Evolutionary conservation across 1,140 invertebrate genomes (phyloP).

Genomic region (Saccostrea glomerata): DNA sequence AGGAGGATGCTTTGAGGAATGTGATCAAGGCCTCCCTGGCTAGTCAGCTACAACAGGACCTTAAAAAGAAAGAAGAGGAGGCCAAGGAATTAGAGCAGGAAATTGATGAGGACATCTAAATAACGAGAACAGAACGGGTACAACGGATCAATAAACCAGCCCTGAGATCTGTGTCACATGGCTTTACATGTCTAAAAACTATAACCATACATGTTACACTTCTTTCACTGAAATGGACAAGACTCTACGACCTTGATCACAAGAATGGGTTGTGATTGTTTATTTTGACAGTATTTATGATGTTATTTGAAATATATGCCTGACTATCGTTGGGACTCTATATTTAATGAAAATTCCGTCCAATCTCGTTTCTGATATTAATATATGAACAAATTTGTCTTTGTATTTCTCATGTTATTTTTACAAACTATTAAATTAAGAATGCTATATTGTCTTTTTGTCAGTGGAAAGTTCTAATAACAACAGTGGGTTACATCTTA

Average conservation of each 20-base stretch:
- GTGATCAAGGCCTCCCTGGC: slow-evolving; percentile 74
- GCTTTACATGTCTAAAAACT: neutral
- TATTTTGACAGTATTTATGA: too few relatives aligned
- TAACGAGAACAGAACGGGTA: neutral
- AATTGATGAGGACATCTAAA: slow-evolving; percentile 21
- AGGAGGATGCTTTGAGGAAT: slow-evolving; percentile 66
- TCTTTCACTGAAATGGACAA: neutral
- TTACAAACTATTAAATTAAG: neutral
- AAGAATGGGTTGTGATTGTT: too few relatives aligned
- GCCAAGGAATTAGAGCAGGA: slow-evolving; percentile 28
- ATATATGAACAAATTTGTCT: neutral
- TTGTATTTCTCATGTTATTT: slow-evolving; percentile 4
- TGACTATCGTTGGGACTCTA: neutral
- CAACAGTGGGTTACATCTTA: too few relatives aligned
- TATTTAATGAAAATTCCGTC: neutral
- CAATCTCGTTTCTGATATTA: neutral
- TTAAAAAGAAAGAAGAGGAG: slow-evolving; percentile 19
- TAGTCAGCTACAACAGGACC: slow-evolving; percentile 69
- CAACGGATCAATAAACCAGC: neutral
- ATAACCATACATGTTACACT: neutral
- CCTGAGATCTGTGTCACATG: neutral
- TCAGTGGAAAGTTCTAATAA: too few relatives aligned
- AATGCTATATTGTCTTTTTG: too few relatives aligned
- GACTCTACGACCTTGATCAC: too few relatives aligned
- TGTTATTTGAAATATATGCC: too few relatives aligned